phyloP scores from a whole-genome alignment of 2,888 invertebrate species.

The Lepidochrysops patricia region DNA sequence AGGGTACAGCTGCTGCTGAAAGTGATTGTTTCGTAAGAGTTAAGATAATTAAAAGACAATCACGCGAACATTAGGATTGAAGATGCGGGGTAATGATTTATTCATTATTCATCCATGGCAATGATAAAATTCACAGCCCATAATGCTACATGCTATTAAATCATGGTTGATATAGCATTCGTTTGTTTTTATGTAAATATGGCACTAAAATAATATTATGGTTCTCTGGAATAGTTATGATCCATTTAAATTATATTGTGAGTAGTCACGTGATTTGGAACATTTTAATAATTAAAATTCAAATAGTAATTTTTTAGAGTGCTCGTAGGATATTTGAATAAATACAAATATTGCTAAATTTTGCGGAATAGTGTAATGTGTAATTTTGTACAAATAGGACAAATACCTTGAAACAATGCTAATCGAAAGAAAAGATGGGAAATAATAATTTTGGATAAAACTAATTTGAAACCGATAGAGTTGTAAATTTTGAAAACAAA shows the following conservation, averaged over 20 bases:
- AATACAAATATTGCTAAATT: not conserved
- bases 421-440: slow-evolving; percentile 3
- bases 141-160: not conserved
- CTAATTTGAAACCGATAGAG: slow-evolving; percentile 40
- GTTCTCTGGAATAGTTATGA: not conserved
- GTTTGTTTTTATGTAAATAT: not conserved
- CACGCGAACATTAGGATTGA: slow-evolving; percentile 37
- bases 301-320: not conserved
- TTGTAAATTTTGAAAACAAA: slow-evolving; percentile 44
- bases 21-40: slow-evolving; percentile 28
- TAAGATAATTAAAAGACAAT: slow-evolving; percentile 40
- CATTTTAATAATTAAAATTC: not conserved
- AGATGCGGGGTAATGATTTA: slow-evolving; percentile 20
- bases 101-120: not conserved
- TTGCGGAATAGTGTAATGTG: slow-evolving; percentile 3
- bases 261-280: not conserved
- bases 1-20: slow-evolving; percentile 34
- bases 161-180: not conserved
- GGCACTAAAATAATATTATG: not conserved
- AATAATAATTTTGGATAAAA: slow-evolving; percentile 14
- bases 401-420: not conserved
- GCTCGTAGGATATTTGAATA: not conserved
- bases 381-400: not conserved
- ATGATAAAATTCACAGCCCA: not conserved
- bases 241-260: not conserved